Conservation (phyloP, 53 echinoderm and acorn worm species). For the Actinopyga echinites region DNA sequence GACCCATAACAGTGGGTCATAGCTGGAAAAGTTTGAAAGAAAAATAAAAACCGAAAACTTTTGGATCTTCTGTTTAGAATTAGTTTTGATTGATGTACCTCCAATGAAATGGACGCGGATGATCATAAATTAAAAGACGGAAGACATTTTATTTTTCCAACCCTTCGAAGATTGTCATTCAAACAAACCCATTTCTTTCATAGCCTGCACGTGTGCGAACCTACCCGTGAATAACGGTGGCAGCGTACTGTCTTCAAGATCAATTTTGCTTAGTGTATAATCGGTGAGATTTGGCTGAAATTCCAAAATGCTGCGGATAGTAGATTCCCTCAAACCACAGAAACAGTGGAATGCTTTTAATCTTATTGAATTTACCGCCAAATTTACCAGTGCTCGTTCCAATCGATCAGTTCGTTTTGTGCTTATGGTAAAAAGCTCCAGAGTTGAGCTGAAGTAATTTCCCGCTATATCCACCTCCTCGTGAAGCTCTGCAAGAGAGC, state of each 20-base stretch:
- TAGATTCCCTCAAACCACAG: slow-evolving; percentile 70
- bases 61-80: no score
- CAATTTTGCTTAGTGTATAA: slow-evolving; percentile 68
- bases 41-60: no score
- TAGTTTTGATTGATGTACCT: no score
- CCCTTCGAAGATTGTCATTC: neutral
- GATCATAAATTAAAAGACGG: no score
- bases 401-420: slow-evolving; percentile 71
- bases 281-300: slow-evolving; percentile 68
- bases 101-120: no score
- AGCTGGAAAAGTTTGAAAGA: no score
- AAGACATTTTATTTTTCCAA: no score
- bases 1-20: no score
- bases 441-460: slow-evolving; percentile 57
- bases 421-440: slow-evolving; percentile 76
- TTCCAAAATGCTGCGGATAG: slow-evolving; percentile 58
- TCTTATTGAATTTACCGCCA: slow-evolving; percentile 61
- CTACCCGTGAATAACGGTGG: slow-evolving; percentile 17
- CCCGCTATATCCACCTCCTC: slow-evolving; percentile 73
- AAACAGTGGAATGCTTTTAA: slow-evolving; percentile 76
- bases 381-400: slow-evolving; percentile 65
- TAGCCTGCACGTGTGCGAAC: slow-evolving; percentile 8
- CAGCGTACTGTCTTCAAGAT: slow-evolving; percentile 12
- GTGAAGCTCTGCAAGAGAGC: slow-evolving; percentile 76
- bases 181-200: slow-evolving; percentile 28